phyloP scores from a whole-genome alignment of 2,797 vertebrate species.

The Rhabdophis nuchalis region DNA sequence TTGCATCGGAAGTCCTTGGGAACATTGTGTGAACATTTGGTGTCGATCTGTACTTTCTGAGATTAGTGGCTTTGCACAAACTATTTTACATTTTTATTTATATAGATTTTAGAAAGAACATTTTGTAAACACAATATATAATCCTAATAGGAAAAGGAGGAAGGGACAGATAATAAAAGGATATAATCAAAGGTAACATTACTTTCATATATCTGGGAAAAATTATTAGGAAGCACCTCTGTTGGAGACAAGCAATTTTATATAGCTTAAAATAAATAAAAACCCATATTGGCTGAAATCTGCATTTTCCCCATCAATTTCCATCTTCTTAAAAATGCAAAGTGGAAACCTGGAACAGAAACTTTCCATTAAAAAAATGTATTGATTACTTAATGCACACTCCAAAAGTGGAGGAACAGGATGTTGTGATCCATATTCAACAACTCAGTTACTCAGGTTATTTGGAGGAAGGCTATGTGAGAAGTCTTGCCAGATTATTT shows the following conservation, averaged over 20 bases:
- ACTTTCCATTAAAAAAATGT: neutral
- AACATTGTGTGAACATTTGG: too few relatives aligned
- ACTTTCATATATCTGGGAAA: slow-evolving; percentile 48
- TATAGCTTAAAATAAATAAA: slow-evolving; percentile 28
- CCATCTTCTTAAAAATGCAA: slow-evolving; percentile 48
- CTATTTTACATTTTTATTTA: too few relatives aligned
- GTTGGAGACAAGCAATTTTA: slow-evolving; percentile 31
- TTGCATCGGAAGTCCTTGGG: too few relatives aligned
- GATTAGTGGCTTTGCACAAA: too few relatives aligned
- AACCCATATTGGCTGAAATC: slow-evolving; percentile 36
- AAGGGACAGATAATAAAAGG: slow-evolving; percentile 43
- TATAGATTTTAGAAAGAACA: slow-evolving; percentile 61
- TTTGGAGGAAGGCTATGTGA: neutral
- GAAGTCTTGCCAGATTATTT: neutral
- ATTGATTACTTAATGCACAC: neutral
- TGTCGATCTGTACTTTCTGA: too few relatives aligned
- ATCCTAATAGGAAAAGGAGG: slow-evolving; percentile 46
- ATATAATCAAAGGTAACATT: slow-evolving; percentile 56
- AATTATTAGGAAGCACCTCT: slow-evolving; percentile 18
- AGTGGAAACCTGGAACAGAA: slow-evolving; percentile 47
- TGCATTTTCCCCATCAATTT: slow-evolving; percentile 44
- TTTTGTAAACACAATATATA: slow-evolving; percentile 51
- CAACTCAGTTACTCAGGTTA: neutral
- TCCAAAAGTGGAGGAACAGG: neutral
- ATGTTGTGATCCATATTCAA: neutral